Evolutionary conservation across 2,888 invertebrate genomes (phyloP).

Genomic region (Nesidiocoris tenuis): DNA sequence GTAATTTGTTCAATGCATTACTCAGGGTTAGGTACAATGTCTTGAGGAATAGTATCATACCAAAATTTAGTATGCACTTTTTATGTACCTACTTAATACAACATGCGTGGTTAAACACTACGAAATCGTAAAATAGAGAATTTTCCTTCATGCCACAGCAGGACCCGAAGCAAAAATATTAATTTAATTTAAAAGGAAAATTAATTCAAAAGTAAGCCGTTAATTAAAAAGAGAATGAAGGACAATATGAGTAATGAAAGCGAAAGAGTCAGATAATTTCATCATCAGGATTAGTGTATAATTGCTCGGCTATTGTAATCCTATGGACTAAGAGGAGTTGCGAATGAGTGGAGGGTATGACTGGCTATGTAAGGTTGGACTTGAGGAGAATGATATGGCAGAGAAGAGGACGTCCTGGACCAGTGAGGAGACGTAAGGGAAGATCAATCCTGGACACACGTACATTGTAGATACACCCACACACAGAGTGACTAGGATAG

Average conservation of each 20-base stretch:
- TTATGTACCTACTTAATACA: too few relatives aligned
- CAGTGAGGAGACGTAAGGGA: not conserved
- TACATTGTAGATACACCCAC: constrained; percentile 25
- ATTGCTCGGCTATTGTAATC: constrained; percentile 48
- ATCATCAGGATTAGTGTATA: constrained; percentile 48
- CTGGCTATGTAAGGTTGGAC: not conserved
- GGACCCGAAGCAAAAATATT: too few relatives aligned
- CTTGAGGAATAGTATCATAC: too few relatives aligned
- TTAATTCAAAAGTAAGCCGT: constrained; percentile 7
- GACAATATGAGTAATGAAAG: constrained; percentile 39
- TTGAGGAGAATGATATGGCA: constrained; percentile 2
- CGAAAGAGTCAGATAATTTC: constrained; percentile 47
- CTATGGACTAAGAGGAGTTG: constrained; percentile 38
- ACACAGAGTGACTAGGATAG: too few relatives aligned
- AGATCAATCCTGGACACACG: constrained; percentile 41
- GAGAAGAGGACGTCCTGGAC: too few relatives aligned
- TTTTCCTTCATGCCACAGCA: too few relatives aligned
- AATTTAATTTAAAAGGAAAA: too few relatives aligned
- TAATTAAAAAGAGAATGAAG: constrained; percentile 39
- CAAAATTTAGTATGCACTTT: too few relatives aligned
- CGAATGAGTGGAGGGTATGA: constrained; percentile 29
- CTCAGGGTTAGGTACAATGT: too few relatives aligned
- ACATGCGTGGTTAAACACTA: too few relatives aligned
- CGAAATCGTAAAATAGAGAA: too few relatives aligned
- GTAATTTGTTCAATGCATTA: too few relatives aligned